A percentile compares a stretch with the other conserved stretches of the same genome.
These are phyloP conservation scores for Loris lydekkerianus DNA, from an alignment of 2,797 vertebrate species.

Conservation along the genomic window DNA sequence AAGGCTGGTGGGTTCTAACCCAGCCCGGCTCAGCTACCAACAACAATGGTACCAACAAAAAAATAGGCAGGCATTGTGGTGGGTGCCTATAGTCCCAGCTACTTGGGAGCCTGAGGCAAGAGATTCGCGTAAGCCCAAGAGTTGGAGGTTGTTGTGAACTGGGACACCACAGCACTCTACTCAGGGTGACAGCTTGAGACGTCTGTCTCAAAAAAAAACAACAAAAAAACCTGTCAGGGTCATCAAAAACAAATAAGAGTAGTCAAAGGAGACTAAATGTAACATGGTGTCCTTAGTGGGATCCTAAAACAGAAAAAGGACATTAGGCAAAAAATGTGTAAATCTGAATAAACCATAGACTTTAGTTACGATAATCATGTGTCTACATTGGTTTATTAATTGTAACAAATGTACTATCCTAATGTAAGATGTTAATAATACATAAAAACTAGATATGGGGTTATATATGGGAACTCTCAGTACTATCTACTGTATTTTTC, in stretches of 20 bases:
- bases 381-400: not conserved
- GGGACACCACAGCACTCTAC: too few species aligned
- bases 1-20: too few species aligned
- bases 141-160: too few species aligned
- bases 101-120: too few species aligned
- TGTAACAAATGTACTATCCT: not conserved
- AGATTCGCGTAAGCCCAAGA: too few species aligned
- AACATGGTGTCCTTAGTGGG: not conserved
- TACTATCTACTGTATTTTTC: not conserved
- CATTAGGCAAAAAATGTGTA: not conserved
- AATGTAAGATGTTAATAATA: not conserved
- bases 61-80: too few species aligned
- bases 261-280: not conserved
- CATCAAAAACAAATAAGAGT: not conserved
- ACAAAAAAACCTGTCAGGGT: not conserved
- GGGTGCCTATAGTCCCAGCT: too few species aligned
- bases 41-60: too few species aligned
- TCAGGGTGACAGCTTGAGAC: too few species aligned
- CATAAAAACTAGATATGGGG: not conserved
- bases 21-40: too few species aligned
- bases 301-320: not conserved
- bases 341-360: not conserved
- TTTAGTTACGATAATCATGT: not conserved
- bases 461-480: not conserved
- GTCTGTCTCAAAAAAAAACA: too few species aligned